Evolutionary conservation across 2,113 vertebrate genomes (phyloP).

Genomic region (Hemiscyllium ocellatum): DNA sequence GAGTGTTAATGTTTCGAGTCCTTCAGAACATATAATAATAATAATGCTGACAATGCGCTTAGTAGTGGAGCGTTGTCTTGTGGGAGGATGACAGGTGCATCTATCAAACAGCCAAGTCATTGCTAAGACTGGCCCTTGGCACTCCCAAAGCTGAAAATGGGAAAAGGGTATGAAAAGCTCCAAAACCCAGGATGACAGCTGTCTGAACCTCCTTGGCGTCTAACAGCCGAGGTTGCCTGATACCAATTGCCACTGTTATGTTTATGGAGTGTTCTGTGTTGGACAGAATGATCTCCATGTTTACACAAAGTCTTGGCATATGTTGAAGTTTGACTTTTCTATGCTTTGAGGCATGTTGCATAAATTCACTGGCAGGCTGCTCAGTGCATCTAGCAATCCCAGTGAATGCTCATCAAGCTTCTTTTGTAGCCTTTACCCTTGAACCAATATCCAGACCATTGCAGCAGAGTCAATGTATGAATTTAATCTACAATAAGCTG

Average conservation of each 20-base stretch:
- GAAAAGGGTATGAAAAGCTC: not conserved
- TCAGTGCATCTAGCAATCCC: not conserved
- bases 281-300: not conserved
- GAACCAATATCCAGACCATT: not conserved
- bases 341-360: not conserved
- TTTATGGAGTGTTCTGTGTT: not conserved
- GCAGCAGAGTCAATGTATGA: not conserved
- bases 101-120: not conserved
- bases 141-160: not conserved
- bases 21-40: not conserved
- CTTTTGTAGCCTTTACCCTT: not conserved
- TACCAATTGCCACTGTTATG: not conserved
- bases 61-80: not conserved
- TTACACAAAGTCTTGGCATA: not conserved
- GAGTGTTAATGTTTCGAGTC: too few relatives aligned
- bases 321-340: not conserved
- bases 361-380: not conserved
- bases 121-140: not conserved
- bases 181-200: not conserved
- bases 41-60: not conserved
- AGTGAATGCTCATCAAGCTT: not conserved
- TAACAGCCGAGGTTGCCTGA: not conserved
- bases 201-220: not conserved
- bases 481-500: not conserved
- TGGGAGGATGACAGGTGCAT: not conserved